Percentiles rank a stretch among this genome's conserved stretches.
Conservation (phyloP, 2,113 vertebrate species). For the Heterotilapia buettikoferi region DNA sequence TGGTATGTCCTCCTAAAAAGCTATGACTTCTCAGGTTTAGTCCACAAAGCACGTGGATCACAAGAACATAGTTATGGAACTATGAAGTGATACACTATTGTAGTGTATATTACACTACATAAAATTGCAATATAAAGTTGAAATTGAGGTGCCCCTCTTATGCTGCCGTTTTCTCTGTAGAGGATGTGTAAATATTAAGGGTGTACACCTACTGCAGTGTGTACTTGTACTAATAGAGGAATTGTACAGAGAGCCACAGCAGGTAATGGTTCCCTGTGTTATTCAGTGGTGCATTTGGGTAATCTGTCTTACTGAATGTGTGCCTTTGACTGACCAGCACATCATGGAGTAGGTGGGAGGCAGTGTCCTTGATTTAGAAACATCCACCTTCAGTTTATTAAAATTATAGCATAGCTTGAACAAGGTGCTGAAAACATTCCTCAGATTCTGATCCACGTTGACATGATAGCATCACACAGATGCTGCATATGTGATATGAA, state of each 20-base stretch:
- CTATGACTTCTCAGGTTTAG: background rate
- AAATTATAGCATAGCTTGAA: background rate
- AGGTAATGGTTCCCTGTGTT: background rate
- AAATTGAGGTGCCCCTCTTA: background rate
- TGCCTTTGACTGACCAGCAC: background rate
- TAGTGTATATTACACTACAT: background rate
- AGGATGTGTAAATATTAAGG: background rate
- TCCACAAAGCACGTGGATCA: rapidly evolving
- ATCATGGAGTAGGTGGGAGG: background rate
- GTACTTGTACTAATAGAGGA: background rate
- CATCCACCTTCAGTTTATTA: background rate
- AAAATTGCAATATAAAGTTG: background rate
- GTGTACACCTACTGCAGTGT: background rate
- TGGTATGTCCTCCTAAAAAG: background rate
- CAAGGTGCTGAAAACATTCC: background rate
- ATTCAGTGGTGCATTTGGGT: background rate
- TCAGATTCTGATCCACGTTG: background rate
- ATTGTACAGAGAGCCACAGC: background rate
- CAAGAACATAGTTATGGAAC: background rate
- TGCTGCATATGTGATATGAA: background rate
- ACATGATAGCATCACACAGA: background rate
- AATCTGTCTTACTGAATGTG: background rate
- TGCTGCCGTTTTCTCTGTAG: background rate
- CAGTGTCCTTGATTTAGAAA: background rate
- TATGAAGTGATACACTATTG: background rate